Base-by-base conservation (phyloP, 2,888 invertebrate genomes). In the Allygus modestus region DNA sequence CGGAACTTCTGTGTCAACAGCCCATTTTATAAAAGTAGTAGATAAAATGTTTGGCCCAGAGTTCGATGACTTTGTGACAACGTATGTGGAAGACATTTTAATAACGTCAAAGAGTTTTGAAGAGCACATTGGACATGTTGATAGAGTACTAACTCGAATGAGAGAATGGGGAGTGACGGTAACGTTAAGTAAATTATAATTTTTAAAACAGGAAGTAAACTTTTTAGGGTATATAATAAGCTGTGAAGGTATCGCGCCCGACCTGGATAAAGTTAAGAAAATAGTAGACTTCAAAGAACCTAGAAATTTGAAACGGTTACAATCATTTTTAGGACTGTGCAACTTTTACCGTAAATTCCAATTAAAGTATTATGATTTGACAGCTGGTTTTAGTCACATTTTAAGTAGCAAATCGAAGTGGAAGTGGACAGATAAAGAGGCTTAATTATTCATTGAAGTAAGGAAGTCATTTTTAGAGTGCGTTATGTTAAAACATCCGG, bases 321-420 rank as follows among this genome's bases (percentile, higher is more conserved):
- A 81, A 58, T 54, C 54, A n/a, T 81, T 37, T 17, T 17, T 75
- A 41, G 75, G 75, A 26, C 37, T 75, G 5, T 75, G 75, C 37
- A 75, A 75, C n/a, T 75, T 41, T 26, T 75, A 75, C 41, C 7
- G 75, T 4, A 75, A 75, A 37, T 75, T 75, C 37, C n/a, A 75
- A 37, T 23, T 11, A 75, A 75, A 75, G 12, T 75, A 51, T 51
- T 12, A 2, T n/a, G n/a, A 51, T n/a, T 51, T 51, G n/a, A 51
- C 51, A n/a, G 15, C 51, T 2, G 51, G 51, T 17, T 51, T 51
- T n/a, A 51, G 51, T 51, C 51, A 51, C n/a, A 51, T 51, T 12
- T 51, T 51, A 51, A 51, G 51, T 51, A 51, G n/a, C 51, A 51
- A 51, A 51, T 51, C 51, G 2, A 51, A 69, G n/a, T 69, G 69